phyloP scores from a whole-genome alignment of 1,140 invertebrate genomes.

The Magallana gigas region DNA sequence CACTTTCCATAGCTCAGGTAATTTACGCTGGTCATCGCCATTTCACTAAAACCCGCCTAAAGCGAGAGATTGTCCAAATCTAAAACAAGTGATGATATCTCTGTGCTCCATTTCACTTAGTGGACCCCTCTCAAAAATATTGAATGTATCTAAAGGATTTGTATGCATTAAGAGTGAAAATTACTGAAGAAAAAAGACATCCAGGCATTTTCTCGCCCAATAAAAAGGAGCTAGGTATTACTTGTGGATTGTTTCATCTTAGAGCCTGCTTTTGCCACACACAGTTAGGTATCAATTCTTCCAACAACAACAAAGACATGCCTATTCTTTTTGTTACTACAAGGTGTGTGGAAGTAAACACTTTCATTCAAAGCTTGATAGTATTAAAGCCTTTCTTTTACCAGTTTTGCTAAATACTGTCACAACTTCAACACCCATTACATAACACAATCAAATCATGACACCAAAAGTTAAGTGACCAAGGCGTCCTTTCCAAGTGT shows the following conservation, averaged over 20 bases:
- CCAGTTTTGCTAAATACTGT: too few relatives aligned
- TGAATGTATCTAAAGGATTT: not conserved
- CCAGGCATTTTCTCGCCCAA: not conserved
- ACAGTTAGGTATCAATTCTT: not conserved
- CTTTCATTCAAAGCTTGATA: too few relatives aligned
- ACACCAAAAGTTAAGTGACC: not conserved
- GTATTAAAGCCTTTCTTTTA: too few relatives aligned
- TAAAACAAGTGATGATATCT: slow-evolving; percentile 13
- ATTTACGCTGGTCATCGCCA: slow-evolving; percentile 23
- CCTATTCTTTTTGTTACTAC: not conserved
- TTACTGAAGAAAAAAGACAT: not conserved
- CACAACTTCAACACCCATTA: too few relatives aligned
- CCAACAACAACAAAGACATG: slow-evolving; percentile 13
- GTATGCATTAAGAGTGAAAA: not conserved
- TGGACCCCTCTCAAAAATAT: not conserved
- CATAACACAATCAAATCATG: too few relatives aligned
- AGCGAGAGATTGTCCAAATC: not conserved
- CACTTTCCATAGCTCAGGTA: slow-evolving; percentile 3
- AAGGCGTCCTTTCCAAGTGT: not conserved
- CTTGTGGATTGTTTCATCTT: not conserved
- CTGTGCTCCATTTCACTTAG: slow-evolving; percentile 30
- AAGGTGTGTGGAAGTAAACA: too few relatives aligned
- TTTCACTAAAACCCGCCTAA: slow-evolving; percentile 9
- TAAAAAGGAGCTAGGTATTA: not conserved
- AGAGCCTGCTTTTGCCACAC: slow-evolving; percentile 2